phyloP scores from a whole-genome alignment of 2,888 invertebrate genomes.

The Abrostola triplasia region DNA sequence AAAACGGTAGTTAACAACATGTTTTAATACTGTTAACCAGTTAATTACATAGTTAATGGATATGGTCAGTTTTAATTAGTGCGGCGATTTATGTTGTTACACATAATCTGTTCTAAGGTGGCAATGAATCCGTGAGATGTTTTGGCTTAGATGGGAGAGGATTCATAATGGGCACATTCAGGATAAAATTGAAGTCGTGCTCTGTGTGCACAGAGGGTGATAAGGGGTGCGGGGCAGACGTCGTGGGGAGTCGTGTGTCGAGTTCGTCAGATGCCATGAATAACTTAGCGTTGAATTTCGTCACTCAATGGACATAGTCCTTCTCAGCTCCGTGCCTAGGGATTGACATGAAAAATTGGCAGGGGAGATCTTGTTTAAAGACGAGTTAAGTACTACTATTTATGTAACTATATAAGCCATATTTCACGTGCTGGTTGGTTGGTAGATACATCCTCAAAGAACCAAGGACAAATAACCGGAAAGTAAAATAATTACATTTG shows the following conservation, averaged over 20 bases:
- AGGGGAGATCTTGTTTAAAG: not conserved
- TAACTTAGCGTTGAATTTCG: conserved; percentile 73
- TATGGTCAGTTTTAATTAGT: conserved; percentile 34
- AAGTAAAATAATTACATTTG: conserved; percentile 13
- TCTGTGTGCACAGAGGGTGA: conserved; percentile 71
- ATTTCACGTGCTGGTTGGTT: too few species aligned
- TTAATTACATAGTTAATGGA: conserved; percentile 46
- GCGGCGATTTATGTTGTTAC: conserved; percentile 22
- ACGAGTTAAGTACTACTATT: not conserved
- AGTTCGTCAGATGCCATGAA: conserved; percentile 72
- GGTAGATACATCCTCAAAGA: not conserved
- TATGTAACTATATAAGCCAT: not conserved
- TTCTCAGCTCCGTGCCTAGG: conserved; percentile 34
- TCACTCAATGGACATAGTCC: conserved; percentile 67
- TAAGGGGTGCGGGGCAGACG: conserved; percentile 64
- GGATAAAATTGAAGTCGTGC: conserved; percentile 72
- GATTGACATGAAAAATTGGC: conserved; percentile 16
- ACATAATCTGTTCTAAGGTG: conserved; percentile 18
- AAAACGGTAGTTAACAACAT: conserved; percentile 39
- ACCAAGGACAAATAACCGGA: conserved; percentile 5
- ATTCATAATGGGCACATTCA: conserved; percentile 66
- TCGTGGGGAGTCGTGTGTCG: conserved; percentile 51
- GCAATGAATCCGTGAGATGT: conserved; percentile 10
- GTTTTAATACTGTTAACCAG: conserved; percentile 40
- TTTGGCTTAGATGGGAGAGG: conserved; percentile 56